Percentiles rank a stretch among this genome's conserved stretches.
Conservation (phyloP, 2,797 vertebrate species). For the Typhlichthys subterraneus region DNA sequence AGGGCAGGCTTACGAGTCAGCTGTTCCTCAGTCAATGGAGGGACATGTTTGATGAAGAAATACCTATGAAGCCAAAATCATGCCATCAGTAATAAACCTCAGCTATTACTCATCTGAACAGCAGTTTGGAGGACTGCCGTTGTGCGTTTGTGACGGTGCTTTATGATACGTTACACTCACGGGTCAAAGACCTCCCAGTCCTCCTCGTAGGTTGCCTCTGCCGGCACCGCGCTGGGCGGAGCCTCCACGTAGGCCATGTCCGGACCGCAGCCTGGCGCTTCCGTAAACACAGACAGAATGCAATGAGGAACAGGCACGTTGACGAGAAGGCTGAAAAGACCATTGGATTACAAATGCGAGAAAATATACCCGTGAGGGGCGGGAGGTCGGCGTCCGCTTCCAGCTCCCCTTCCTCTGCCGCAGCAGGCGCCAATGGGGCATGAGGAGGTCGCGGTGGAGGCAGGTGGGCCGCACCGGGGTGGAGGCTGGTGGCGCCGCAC, state of each 20-base stretch:
- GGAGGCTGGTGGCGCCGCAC: constrained; percentile 77
- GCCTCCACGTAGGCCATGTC: constrained; percentile 87
- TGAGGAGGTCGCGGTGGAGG: constrained; percentile 72
- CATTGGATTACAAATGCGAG: neutral
- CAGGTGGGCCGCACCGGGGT: constrained; percentile 78
- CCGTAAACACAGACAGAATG: constrained; percentile 27
- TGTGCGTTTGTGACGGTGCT: neutral
- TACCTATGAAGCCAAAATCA: constrained; percentile 78
- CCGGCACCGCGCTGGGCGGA: constrained; percentile 79
- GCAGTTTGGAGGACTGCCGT: neutral
- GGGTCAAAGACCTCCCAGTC: constrained; percentile 99
- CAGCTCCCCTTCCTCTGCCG: constrained; percentile 81
- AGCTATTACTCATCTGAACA: too few species aligned
- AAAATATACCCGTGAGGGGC: constrained; percentile 86
- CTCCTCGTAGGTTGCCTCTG: constrained; percentile 95
- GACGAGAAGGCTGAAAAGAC: neutral
- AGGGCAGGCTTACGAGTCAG: constrained; percentile 97
- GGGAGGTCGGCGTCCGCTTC: constrained; percentile 87
- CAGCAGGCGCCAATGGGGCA: constrained; percentile 69
- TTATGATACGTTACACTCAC: constrained; percentile 77
- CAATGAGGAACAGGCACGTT: neutral
- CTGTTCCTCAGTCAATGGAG: constrained; percentile 96
- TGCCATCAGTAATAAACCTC: constrained; percentile 1
- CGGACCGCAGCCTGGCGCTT: constrained; percentile 88
- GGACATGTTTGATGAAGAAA: constrained; percentile 99